Evolutionary conservation across 2,888 invertebrate genomes (phyloP), one percentile per base, ranked within the genome.

Genomic region (Chymomyza procnemis): DNA sequence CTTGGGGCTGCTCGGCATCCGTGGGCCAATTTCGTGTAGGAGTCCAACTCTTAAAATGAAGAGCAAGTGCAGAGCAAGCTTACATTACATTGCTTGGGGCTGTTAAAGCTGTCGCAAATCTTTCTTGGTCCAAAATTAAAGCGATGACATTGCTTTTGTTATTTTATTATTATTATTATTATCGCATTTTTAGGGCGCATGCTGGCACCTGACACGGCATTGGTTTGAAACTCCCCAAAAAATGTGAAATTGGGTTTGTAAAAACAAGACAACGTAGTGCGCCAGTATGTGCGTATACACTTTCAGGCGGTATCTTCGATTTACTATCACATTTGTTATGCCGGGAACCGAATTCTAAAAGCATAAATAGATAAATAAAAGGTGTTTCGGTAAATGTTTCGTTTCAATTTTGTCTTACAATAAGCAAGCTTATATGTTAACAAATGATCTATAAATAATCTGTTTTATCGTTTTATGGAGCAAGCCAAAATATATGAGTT

Each of bases 91-190:
- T 41, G 9, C 34, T 41, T 41, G 34, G 34, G 34, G 34, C 34
- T 41, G 34, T 41, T 41, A 41, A 41, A 41, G 34, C 34, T 41
- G 34, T 41, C 34, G 34, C 34, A 41, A 41, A 41, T 41, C 34
- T 41, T 41, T 41, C 34, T 41, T 41, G 34, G 34, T 50, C 16
- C 16, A 16, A 50, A 50, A 50, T 50, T 50, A 50, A 50, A 19
- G 50, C 8, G 19, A 50, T 12, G 50, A 50, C 50, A 50, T 50
- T 50, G 50, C 50, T 50, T 50, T 41, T 50, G 50, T 50, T 50
- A 50, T 50, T 50, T 50, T 50, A 50, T 50, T 50, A 18, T 50
- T 19, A 18, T 48, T 18, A 18, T 50, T 50, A 50, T 50, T 50
- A 50, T 50, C 50, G 50, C 50, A 50, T 50, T 50, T 19, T 16